phyloP scores from a whole-genome alignment of 2,113 vertebrate species.

The Xiphophorus hellerii region DNA sequence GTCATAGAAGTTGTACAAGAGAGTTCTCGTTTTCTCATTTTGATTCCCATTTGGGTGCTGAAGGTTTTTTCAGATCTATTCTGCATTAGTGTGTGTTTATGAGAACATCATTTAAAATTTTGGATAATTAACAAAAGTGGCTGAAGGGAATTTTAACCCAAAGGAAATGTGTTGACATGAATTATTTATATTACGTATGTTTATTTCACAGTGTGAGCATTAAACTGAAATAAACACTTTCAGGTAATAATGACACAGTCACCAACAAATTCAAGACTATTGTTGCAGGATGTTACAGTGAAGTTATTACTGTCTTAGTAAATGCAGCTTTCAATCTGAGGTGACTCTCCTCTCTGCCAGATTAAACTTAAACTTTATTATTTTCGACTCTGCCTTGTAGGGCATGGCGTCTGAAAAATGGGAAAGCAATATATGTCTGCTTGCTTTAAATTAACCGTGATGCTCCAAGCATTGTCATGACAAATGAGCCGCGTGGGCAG shows the following conservation, averaged over 20 bases:
- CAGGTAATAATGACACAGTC: not conserved
- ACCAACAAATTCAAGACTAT: not conserved
- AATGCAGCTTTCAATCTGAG: constrained; percentile 11
- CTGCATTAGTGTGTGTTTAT: not conserved
- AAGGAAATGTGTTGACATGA: not conserved
- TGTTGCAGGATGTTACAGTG: not conserved
- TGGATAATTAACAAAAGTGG: not conserved
- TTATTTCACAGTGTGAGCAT: not conserved
- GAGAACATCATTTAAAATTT: not conserved
- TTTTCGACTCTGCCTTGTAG: constrained; percentile 18
- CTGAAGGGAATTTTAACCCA: not conserved
- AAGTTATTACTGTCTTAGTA: constrained; percentile 6
- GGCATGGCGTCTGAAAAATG: constrained; percentile 15
- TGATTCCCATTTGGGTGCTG: no score
- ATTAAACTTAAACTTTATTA: constrained; percentile 14
- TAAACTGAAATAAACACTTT: not conserved
- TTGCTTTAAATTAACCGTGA: constrained; percentile 45
- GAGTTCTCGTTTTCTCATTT: not conserved
- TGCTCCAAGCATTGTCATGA: constrained; percentile 46
- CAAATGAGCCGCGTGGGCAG: constrained; percentile 33
- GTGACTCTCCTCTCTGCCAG: not conserved
- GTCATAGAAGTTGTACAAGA: not conserved
- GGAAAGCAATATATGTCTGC: constrained; percentile 24
- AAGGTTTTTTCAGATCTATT: not conserved
- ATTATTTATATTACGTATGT: not conserved